Percentiles rank a stretch among this genome's conserved stretches.
These are phyloP conservation scores for Athetis lepigone DNA, from an alignment of 2,888 invertebrate genomes.

Conservation along the genomic window DNA sequence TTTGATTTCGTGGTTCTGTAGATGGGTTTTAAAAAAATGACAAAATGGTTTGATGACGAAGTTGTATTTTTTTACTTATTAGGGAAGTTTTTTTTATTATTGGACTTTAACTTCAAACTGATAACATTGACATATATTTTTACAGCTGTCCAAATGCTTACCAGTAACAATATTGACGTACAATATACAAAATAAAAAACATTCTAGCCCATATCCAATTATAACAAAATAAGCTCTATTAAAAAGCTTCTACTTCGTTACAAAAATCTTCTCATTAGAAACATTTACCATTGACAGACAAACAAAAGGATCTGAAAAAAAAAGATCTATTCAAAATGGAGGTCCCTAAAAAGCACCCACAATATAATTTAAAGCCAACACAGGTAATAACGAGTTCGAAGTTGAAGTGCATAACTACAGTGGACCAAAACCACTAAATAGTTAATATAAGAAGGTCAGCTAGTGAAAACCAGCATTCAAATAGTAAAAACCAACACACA, in stretches of 20 bases:
- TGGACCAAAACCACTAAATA: constrained; percentile 21
- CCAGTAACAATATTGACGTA: too few relatives aligned
- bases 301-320: constrained; percentile 29
- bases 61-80: too few relatives aligned
- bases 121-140: too few relatives aligned
- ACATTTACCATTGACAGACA: constrained; percentile 16
- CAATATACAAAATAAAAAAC: too few relatives aligned
- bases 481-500: not conserved
- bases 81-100: too few relatives aligned
- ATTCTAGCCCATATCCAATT: too few relatives aligned
- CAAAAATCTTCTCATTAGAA: constrained; percentile 1
- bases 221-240: not conserved
- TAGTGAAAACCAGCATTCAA: too few relatives aligned
- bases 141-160: too few relatives aligned
- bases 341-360: constrained; percentile 67
- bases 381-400: constrained; percentile 74
- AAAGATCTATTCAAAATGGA: constrained; percentile 25
- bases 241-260: not conserved
- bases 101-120: too few relatives aligned
- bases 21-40: not conserved
- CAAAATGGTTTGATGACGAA: too few relatives aligned
- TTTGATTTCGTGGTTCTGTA: constrained; percentile 30
- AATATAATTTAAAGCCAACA: constrained; percentile 73
- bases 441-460: not conserved
- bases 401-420: constrained; percentile 67